Percentiles rank a stretch among this genome's conserved stretches.
Evolutionary conservation across 2,888 invertebrate genomes (phyloP).

Genomic region (Xanthorhoe designata): DNA sequence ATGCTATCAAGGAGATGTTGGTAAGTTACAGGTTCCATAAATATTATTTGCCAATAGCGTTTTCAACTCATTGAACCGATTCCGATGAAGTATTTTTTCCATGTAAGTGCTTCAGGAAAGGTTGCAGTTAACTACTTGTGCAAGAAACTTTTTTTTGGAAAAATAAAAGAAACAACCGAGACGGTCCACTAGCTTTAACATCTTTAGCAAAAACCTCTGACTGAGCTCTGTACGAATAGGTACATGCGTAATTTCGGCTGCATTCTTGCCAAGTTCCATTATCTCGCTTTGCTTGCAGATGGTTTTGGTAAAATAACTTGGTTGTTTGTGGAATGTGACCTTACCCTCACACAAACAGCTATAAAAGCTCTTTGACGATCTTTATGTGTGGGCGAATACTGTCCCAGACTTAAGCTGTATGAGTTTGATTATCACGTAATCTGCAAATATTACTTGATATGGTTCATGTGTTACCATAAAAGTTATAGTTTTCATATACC

Average conservation of each 20-base stretch:
- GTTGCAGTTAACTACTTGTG: neutral
- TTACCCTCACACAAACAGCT: neutral
- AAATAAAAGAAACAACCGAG: neutral
- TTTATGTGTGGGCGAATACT: neutral
- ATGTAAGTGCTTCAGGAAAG: neutral
- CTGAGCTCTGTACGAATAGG: slow-evolving; percentile 3
- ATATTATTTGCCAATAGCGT: neutral
- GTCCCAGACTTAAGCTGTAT: neutral
- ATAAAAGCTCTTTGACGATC: neutral
- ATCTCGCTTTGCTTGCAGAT: slow-evolving; percentile 1
- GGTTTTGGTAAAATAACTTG: neutral
- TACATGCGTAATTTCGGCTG: neutral
- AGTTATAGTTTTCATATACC: too few species aligned
- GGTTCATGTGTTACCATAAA: too few species aligned
- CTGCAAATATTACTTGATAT: too few species aligned
- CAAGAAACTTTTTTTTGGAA: neutral
- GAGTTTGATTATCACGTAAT: neutral
- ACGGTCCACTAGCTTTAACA: slow-evolving; percentile 9
- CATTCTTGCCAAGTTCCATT: neutral
- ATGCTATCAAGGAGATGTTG: slow-evolving; percentile 93
- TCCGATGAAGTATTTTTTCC: too few species aligned
- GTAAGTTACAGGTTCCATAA: slow-evolving; percentile 42
- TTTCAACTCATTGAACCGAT: neutral
- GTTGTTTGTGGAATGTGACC: slow-evolving; percentile 1
- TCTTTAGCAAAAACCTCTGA: slow-evolving; percentile 8